phyloP scores from a whole-genome alignment of 2,888 invertebrate species.

The Theretra japonica region DNA sequence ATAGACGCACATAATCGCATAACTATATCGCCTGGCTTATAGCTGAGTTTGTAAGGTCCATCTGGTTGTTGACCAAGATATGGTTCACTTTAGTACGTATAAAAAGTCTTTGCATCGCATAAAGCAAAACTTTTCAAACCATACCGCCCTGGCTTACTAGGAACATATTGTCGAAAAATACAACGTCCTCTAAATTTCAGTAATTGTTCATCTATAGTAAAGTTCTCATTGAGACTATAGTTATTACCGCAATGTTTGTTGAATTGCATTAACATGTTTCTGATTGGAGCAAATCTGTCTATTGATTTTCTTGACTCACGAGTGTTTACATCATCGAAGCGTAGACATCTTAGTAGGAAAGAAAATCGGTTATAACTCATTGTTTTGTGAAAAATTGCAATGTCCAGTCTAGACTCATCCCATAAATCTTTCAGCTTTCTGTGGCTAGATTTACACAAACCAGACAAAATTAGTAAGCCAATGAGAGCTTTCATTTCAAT shows the following conservation, averaged over 20 bases:
- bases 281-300: neutral
- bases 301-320: neutral
- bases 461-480: neutral
- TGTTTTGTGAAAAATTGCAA: neutral
- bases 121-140: neutral
- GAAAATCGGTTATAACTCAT: neutral
- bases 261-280: neutral
- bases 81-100: neutral
- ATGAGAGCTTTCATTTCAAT: constrained; percentile 4
- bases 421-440: neutral
- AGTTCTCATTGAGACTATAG: neutral
- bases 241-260: neutral
- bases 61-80: neutral
- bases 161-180: neutral
- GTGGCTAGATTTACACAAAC: neutral
- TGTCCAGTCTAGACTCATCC: neutral
- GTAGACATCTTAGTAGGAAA: neutral
- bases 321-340: constrained; percentile 1
- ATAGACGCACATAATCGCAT: neutral
- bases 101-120: neutral
- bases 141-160: neutral
- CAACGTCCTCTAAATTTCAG: neutral
- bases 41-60: neutral
- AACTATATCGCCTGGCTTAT: neutral
- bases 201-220: neutral